Percentiles rank a stretch among this genome's conserved stretches.
Conservation (phyloP, 2,888 invertebrate genomes). For the Oligia fasciuncula region DNA sequence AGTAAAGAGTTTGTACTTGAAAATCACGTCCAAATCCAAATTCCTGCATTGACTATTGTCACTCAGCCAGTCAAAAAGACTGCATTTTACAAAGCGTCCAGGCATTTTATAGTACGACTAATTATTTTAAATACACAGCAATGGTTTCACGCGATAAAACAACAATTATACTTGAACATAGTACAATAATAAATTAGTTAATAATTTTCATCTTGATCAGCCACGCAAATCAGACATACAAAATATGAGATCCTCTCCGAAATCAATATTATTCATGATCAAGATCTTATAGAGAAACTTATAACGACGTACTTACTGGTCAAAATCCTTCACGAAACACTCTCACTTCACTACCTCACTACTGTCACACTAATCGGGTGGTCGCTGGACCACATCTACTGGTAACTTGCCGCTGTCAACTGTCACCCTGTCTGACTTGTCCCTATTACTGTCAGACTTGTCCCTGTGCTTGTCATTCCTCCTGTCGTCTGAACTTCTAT, state of each 20-base stretch:
- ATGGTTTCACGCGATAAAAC: slow-evolving; percentile 37
- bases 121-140: slow-evolving; percentile 38
- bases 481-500: slow-evolving; percentile 76
- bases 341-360: slow-evolving; percentile 52
- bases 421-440: slow-evolving; percentile 67
- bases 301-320: slow-evolving; percentile 48
- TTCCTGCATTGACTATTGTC: slow-evolving; percentile 29
- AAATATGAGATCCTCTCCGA: slow-evolving; percentile 61
- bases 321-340: slow-evolving; percentile 67
- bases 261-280: slow-evolving; percentile 52
- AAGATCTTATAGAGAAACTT: slow-evolving; percentile 49
- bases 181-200: slow-evolving; percentile 56
- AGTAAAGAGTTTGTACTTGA: slow-evolving; percentile 56
- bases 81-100: slow-evolving; percentile 27
- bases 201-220: slow-evolving; percentile 40
- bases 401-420: slow-evolving; percentile 76
- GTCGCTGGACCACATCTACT: slow-evolving; percentile 77
- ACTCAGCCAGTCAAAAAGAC: slow-evolving; percentile 41
- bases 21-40: slow-evolving; percentile 47
- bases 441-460: slow-evolving; percentile 58
- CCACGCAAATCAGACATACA: slow-evolving; percentile 52
- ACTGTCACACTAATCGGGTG: slow-evolving; percentile 79
- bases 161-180: slow-evolving; percentile 56
- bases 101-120: slow-evolving; percentile 40
- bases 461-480: slow-evolving; percentile 76